Evolutionary conservation across 2,113 vertebrate genomes (phyloP).

Genomic region (Actinemys pallida): DNA sequence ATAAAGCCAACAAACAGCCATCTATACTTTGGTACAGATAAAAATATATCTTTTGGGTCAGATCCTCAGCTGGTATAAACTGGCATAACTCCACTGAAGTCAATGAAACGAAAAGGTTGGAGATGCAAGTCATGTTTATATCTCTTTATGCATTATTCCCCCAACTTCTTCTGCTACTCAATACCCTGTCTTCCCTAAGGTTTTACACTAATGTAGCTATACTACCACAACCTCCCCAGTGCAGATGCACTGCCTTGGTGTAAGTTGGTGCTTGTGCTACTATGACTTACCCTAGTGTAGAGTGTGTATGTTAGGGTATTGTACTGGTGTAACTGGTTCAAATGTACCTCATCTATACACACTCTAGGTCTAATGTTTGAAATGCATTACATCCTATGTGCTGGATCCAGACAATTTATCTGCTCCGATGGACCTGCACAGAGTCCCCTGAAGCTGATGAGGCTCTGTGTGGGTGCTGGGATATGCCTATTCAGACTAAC

Average conservation of each 20-base stretch:
- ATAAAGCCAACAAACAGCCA: constrained; percentile 26
- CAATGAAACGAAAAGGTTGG: not conserved
- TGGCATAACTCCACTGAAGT: not conserved
- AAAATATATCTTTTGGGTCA: constrained; percentile 32
- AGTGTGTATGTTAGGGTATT: not conserved
- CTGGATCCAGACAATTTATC: not conserved
- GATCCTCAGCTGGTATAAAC: constrained; percentile 40
- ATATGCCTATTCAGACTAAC: not conserved
- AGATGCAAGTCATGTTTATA: not conserved
- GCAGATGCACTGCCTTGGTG: not conserved
- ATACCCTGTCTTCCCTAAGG: not conserved
- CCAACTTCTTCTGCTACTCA: not conserved
- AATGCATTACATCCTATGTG: not conserved
- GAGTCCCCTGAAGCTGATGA: not conserved
- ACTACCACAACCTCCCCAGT: not conserved
- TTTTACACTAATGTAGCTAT: not conserved
- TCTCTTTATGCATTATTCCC: not conserved
- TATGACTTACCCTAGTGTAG: not conserved
- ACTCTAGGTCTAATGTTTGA: not conserved
- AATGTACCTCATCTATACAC: not conserved
- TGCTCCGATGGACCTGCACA: not conserved
- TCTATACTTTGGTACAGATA: constrained; percentile 13
- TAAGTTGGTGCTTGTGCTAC: not conserved
- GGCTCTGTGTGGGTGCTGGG: not conserved
- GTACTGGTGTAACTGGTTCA: not conserved